Evolutionary conservation across 2,888 invertebrate species (phyloP).

Genomic region (Dorcus hopei): DNA sequence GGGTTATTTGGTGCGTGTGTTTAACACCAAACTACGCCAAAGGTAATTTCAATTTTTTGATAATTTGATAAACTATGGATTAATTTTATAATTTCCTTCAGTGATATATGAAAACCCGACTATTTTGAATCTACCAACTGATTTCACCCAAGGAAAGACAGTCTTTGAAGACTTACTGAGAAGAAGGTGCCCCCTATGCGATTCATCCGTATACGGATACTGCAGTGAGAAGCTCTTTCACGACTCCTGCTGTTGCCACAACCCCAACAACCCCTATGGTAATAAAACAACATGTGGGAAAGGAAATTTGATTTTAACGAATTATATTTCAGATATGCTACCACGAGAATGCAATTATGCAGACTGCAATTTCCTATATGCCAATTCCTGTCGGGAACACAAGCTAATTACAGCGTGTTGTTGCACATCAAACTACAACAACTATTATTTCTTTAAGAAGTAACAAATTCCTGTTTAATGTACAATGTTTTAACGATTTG

Average conservation of each 20-base stretch:
- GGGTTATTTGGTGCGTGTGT: no score
- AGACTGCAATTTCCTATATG: slow-evolving; percentile 70
- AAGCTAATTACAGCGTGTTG: slow-evolving; percentile 71
- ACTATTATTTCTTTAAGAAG: slow-evolving; percentile 5
- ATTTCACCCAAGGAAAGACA: neutral
- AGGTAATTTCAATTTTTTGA: no score
- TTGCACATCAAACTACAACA: slow-evolving; percentile 47
- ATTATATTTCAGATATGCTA: slow-evolving; percentile 50
- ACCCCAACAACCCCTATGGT: slow-evolving; percentile 50
- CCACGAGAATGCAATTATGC: slow-evolving; percentile 63
- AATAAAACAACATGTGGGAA: slow-evolving; percentile 22
- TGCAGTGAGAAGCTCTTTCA: slow-evolving; percentile 72
- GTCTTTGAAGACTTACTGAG: slow-evolving; percentile 6
- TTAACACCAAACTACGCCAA: no score
- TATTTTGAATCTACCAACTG: no score
- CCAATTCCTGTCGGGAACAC: slow-evolving; percentile 72
- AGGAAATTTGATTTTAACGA: no score
- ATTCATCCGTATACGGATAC: slow-evolving; percentile 74
- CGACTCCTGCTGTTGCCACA: slow-evolving; percentile 73
- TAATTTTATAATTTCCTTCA: no score
- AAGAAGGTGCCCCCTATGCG: slow-evolving; percentile 66
- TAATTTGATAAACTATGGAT: no score
- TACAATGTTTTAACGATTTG: neutral
- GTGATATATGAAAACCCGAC: no score
- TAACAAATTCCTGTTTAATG: neutral